These are phyloP conservation scores for Trematomus bernacchii DNA, from an alignment of 2,797 vertebrate genomes.

Conservation along the genomic window DNA sequence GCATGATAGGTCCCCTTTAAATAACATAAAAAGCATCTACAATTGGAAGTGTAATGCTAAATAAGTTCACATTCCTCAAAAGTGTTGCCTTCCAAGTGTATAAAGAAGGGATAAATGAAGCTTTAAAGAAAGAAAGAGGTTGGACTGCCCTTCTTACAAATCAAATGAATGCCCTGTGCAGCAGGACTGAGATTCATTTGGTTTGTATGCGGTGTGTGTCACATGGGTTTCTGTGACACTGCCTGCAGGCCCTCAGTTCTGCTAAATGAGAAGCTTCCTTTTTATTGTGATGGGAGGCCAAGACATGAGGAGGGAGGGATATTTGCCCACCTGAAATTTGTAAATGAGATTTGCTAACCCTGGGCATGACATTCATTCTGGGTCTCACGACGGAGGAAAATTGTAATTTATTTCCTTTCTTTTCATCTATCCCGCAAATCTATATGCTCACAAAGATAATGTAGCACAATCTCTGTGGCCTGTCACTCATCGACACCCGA, in stretches of 20 bases:
- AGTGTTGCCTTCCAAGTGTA: background rate
- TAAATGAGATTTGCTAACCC: conserved; percentile 77
- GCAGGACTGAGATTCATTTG: conserved; percentile 12
- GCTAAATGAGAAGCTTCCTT: conserved; percentile 57
- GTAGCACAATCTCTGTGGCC: conserved; percentile 13
- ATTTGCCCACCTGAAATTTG: conserved; percentile 60
- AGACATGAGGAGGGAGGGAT: conserved; percentile 22
- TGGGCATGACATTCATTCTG: conserved; percentile 55
- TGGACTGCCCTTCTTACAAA: background rate
- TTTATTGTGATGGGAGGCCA: conserved; percentile 43
- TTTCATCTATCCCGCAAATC: conserved; percentile 40
- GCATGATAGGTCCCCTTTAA: too few species aligned
- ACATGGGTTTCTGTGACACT: conserved; percentile 31
- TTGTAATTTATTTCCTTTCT: conserved; percentile 41
- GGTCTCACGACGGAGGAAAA: conserved; percentile 42
- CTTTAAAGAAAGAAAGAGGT: background rate
- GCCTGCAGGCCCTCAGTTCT: conserved; percentile 49
- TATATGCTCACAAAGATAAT: conserved; percentile 40
- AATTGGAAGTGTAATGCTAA: background rate
- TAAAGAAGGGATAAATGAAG: background rate
- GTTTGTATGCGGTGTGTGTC: conserved; percentile 9
- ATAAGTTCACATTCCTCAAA: background rate
- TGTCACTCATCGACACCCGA: conserved; percentile 38
- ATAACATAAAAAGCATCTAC: background rate
- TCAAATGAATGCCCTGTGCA: background rate